Conservation (phyloP, 1,140 invertebrate species). For the Leptoteleia sp. region DNA sequence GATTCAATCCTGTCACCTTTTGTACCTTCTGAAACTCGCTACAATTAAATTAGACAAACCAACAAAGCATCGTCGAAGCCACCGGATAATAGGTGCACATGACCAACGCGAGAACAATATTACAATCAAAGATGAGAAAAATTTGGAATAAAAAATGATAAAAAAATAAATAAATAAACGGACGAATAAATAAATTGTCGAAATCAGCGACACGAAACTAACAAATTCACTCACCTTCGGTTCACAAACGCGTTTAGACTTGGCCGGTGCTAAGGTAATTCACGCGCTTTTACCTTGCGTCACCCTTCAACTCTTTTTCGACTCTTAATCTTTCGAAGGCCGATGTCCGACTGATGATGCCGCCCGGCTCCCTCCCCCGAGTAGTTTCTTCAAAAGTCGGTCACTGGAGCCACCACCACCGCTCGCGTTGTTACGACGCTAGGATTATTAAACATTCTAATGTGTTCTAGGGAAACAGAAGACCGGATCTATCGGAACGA, state of each 20-base stretch:
- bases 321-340: constrained; percentile 80
- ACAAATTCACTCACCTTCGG: constrained; percentile 51
- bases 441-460: constrained; percentile 77
- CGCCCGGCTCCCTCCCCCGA: constrained; percentile 76
- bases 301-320: constrained; percentile 77
- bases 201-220: constrained; percentile 41
- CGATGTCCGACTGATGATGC: constrained; percentile 80
- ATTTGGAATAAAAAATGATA: too few relatives aligned
- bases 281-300: constrained; percentile 67
- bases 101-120: too few relatives aligned
- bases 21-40: too few relatives aligned
- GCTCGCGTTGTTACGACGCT: constrained; percentile 61
- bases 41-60: too few relatives aligned
- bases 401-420: constrained; percentile 75
- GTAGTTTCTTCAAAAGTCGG: constrained; percentile 78
- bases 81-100: too few relatives aligned
- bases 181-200: not conserved
- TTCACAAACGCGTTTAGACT: constrained; percentile 48
- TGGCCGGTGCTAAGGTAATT: constrained; percentile 47
- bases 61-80: too few relatives aligned
- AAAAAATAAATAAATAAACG: too few relatives aligned
- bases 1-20: too few relatives aligned
- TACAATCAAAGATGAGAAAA: too few relatives aligned
- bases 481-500: constrained; percentile 39
- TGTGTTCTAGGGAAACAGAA: constrained; percentile 61